phyloP scores from a whole-genome alignment of 2,797 vertebrate species.

The Lepidocolaptes lacrymiger region DNA sequence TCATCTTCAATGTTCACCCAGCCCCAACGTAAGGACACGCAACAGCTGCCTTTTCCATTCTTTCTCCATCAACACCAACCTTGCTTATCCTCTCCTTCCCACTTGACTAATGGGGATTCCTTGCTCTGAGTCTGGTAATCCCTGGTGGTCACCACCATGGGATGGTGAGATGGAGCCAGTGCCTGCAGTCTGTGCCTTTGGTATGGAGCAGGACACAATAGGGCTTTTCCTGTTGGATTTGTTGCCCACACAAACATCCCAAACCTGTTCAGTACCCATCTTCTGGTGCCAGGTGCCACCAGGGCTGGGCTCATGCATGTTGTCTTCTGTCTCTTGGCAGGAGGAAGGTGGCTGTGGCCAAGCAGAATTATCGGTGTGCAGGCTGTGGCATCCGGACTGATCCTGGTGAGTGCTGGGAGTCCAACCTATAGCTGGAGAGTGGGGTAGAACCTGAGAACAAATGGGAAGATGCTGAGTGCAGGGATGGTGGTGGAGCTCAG shows the following conservation, averaged over 20 bases:
- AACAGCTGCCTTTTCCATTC: background rate
- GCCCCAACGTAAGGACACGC: constrained; percentile 86
- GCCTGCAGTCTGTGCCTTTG: background rate
- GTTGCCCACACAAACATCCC: background rate
- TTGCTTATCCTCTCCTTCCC: background rate
- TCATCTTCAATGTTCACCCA: constrained; percentile 95
- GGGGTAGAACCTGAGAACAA: background rate
- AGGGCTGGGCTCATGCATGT: background rate
- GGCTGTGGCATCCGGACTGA: constrained; percentile 95
- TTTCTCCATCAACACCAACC: background rate
- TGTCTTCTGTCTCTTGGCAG: constrained; percentile 69
- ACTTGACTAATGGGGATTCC: background rate
- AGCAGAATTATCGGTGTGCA: constrained; percentile 96
- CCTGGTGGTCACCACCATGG: accelerated
- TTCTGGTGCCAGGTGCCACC: background rate
- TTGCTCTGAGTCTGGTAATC: background rate
- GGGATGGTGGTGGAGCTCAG: background rate
- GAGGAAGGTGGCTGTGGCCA: constrained; percentile 92
- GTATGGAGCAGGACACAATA: background rate
- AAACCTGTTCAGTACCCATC: background rate
- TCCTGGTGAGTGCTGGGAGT: constrained; percentile 81
- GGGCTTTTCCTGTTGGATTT: background rate
- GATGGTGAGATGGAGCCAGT: background rate
- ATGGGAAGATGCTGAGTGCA: background rate
- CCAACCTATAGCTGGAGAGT: background rate